Percentiles rank a stretch among this genome's conserved stretches.
Evolutionary conservation across 2,113 vertebrate species (phyloP).

Genomic region (Turnix velox): DNA sequence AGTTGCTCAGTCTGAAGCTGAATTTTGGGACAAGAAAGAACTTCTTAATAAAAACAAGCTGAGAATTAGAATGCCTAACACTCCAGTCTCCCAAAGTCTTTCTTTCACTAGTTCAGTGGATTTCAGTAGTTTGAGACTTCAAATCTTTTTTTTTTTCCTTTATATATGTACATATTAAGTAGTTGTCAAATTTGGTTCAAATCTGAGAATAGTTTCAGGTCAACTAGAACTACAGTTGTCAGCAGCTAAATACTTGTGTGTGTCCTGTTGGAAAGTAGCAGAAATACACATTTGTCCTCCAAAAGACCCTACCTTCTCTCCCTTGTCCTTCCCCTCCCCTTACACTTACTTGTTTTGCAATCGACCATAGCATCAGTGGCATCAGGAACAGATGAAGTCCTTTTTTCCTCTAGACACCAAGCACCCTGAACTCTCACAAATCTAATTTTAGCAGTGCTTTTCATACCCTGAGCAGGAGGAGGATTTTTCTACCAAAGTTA

Average conservation of each 20-base stretch:
- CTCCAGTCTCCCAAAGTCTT: background rate
- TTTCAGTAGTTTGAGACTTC: background rate
- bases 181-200: background rate
- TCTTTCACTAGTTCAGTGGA: background rate
- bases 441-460: background rate
- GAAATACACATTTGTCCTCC: background rate
- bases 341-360: background rate
- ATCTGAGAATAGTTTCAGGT: background rate
- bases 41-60: background rate
- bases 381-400: background rate
- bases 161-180: background rate
- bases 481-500: background rate
- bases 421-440: background rate
- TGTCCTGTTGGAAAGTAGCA: background rate
- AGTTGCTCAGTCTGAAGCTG: background rate
- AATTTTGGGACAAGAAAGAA: background rate
- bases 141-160: background rate
- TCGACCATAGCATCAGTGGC: background rate
- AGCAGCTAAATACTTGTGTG: background rate
- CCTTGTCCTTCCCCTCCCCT: background rate
- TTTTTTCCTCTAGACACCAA: background rate
- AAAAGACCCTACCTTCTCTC: fast-evolving
- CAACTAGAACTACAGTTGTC: background rate
- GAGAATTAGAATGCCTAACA: background rate
- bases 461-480: background rate